These are phyloP conservation scores for Etheostoma perlongum DNA, from an alignment of 2,797 vertebrate genomes.

Conservation along the genomic window DNA sequence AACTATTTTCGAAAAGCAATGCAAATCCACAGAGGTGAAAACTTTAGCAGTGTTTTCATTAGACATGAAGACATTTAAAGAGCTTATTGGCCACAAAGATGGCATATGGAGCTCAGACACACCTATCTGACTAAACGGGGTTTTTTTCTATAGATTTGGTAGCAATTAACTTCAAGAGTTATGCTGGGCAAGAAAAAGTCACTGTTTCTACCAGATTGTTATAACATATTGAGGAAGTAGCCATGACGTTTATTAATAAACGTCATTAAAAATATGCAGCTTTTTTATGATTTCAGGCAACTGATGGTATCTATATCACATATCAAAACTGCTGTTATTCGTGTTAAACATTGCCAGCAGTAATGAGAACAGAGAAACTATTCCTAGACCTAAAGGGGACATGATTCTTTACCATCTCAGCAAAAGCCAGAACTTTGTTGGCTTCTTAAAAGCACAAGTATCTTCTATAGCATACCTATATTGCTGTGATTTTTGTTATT, in stretches of 20 bases:
- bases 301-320: slow-evolving; percentile 24
- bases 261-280: slow-evolving; percentile 34
- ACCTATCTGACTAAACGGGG: slow-evolving; percentile 20
- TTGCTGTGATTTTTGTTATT: slow-evolving; percentile 69
- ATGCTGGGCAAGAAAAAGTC: slow-evolving; percentile 41
- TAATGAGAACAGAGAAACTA: slow-evolving; percentile 32
- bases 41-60: slow-evolving; percentile 30
- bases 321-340: slow-evolving; percentile 37
- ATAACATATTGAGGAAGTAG: slow-evolving; percentile 44
- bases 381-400: slow-evolving; percentile 10
- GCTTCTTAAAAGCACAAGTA: slow-evolving; percentile 79
- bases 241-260: slow-evolving; percentile 42
- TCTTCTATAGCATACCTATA: slow-evolving; percentile 58
- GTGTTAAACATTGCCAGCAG: slow-evolving; percentile 34
- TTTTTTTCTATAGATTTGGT: slow-evolving; percentile 35
- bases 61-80: slow-evolving; percentile 11
- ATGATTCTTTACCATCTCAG: slow-evolving; percentile 37
- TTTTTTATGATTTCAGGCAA: slow-evolving; percentile 32
- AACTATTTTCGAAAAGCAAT: slow-evolving; percentile 44
- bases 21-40: slow-evolving; percentile 23
- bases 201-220: slow-evolving; percentile 27
- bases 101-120: slow-evolving; percentile 40
- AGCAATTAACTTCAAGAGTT: slow-evolving; percentile 30
- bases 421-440: slow-evolving; percentile 53
- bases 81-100: slow-evolving; percentile 12